Conservation (phyloP, 2,113 vertebrate genomes). For the Dolichallabes microphthalmus region DNA sequence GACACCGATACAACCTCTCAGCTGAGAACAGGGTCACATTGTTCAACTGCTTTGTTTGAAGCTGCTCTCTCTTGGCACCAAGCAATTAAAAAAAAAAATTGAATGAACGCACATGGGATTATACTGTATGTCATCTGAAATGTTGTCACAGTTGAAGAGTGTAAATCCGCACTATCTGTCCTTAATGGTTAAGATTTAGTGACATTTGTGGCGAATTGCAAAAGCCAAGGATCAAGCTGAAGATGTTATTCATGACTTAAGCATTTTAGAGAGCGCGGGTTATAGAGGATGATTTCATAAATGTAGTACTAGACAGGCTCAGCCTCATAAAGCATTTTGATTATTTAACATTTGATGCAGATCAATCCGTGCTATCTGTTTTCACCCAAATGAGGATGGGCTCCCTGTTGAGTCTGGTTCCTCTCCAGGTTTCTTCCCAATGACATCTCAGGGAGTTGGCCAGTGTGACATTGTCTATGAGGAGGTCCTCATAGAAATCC, state of each 20-base stretch:
- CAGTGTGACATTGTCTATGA: too few relatives aligned
- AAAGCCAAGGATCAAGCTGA: neutral
- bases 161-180: neutral
- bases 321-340: too few relatives aligned
- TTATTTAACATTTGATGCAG: too few relatives aligned
- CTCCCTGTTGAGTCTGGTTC: too few relatives aligned
- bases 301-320: neutral
- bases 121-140: neutral
- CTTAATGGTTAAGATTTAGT: neutral
- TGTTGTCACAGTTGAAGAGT: neutral
- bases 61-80: neutral
- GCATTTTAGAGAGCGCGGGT: neutral
- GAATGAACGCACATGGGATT: neutral
- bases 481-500: too few relatives aligned
- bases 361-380: too few relatives aligned
- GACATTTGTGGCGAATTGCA: neutral
- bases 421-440: too few relatives aligned
- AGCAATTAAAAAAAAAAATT: conserved; percentile 10
- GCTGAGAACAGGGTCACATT: conserved; percentile 20
- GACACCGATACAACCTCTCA: neutral
- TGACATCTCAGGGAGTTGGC: too few relatives aligned
- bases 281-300: neutral
- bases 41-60: conserved; percentile 10
- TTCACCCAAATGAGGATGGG: too few relatives aligned
- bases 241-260: neutral